Evolutionary conservation across 2,113 vertebrate genomes (phyloP).

Genomic region (Centrocercus urophasianus): DNA sequence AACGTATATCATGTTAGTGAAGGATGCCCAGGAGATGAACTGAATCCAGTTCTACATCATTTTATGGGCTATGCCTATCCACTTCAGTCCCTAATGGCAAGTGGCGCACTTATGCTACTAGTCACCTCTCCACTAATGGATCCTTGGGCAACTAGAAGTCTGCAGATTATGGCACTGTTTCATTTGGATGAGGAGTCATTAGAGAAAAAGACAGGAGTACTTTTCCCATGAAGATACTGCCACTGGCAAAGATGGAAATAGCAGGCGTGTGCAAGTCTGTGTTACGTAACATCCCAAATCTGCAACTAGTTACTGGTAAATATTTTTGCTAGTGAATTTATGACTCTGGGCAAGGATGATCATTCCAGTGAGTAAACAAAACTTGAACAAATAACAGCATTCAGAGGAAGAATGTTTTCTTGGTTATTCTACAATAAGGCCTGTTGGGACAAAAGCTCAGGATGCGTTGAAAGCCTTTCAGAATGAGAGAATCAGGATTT

Average conservation of each 20-base stretch:
- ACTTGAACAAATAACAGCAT: background rate
- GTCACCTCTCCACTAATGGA: background rate
- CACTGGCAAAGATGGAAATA: background rate
- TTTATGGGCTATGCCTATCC: background rate
- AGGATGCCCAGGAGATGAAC: background rate
- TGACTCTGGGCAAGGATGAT: background rate
- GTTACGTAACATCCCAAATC: background rate
- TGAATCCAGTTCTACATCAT: background rate
- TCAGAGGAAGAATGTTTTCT: background rate
- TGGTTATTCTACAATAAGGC: background rate
- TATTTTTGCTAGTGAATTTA: conserved; percentile 47
- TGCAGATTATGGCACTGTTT: background rate
- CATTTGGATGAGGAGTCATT: background rate
- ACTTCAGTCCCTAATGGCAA: background rate
- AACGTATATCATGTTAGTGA: background rate
- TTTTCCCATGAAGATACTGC: conserved; percentile 52
- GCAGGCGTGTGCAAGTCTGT: conserved; percentile 16
- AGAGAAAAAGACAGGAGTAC: background rate
- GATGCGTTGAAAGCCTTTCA: background rate
- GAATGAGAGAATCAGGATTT: background rate
- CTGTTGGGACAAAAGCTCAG: background rate
- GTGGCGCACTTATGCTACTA: background rate
- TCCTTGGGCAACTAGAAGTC: background rate
- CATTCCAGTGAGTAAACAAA: conserved; percentile 7
- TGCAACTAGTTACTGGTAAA: conserved; percentile 53